These are phyloP conservation scores for Triplophysa bombifrons DNA, from an alignment of 2,797 vertebrate species.

Conservation along the genomic window DNA sequence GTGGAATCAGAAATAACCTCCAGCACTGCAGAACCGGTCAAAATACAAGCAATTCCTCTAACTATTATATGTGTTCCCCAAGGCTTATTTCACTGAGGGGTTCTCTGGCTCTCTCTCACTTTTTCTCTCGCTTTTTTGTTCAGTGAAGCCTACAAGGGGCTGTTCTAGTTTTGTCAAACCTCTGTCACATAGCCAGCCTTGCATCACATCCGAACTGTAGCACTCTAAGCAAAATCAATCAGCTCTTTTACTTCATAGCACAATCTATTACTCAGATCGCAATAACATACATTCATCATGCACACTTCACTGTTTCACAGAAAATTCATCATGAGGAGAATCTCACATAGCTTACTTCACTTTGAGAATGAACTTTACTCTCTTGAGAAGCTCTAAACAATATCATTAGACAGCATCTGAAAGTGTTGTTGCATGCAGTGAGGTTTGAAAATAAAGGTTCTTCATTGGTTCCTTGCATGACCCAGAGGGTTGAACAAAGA, in stretches of 20 bases:
- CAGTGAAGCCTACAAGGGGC: slow-evolving; percentile 12
- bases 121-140: background rate
- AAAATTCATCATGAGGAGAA: background rate
- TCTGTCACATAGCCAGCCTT: slow-evolving; percentile 35
- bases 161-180: slow-evolving; percentile 41
- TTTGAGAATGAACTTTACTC: background rate
- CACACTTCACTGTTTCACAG: slow-evolving; percentile 4
- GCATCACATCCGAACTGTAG: slow-evolving; percentile 34
- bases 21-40: slow-evolving; percentile 9
- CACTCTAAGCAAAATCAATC: slow-evolving; percentile 45
- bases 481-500: too few species aligned
- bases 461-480: too few species aligned
- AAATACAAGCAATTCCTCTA: slow-evolving; percentile 32
- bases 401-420: background rate
- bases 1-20: slow-evolving; percentile 37
- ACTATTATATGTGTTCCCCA: slow-evolving; percentile 25
- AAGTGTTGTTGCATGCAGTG: background rate
- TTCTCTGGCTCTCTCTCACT: slow-evolving; percentile 36
- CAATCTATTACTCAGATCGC: slow-evolving; percentile 43
- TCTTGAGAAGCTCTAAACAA: background rate
- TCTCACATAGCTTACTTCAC: background rate
- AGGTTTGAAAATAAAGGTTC: too few species aligned
- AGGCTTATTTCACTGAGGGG: slow-evolving; percentile 38
- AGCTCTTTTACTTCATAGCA: slow-evolving; percentile 30
- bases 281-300: slow-evolving; percentile 21